phyloP scores from a whole-genome alignment of 2,888 invertebrate species.

The Xanthia togata region DNA sequence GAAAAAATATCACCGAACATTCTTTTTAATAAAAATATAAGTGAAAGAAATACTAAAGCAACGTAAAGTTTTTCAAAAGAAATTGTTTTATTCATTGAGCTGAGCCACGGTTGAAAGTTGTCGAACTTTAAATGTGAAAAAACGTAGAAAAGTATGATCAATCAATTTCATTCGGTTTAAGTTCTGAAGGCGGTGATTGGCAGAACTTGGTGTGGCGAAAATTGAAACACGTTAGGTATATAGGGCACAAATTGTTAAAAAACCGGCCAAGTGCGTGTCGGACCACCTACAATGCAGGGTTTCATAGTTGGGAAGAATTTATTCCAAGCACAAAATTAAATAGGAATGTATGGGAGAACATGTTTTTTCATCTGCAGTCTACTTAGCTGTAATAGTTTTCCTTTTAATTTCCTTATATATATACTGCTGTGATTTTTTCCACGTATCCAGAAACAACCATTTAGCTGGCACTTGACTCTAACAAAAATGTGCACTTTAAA shows the following conservation, averaged over 20 bases:
- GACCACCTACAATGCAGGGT: too few relatives aligned
- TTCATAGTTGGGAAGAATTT: too few relatives aligned
- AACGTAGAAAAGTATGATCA: slow-evolving; percentile 72
- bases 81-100: slow-evolving; percentile 75
- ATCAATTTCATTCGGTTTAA: slow-evolving; percentile 79
- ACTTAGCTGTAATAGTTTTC: too few relatives aligned
- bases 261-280: too few relatives aligned
- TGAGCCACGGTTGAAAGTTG: slow-evolving; percentile 60
- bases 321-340: too few relatives aligned
- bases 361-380: too few relatives aligned
- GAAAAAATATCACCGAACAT: slow-evolving; percentile 28
- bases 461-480: too few relatives aligned
- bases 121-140: slow-evolving; percentile 68
- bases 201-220: slow-evolving; percentile 22
- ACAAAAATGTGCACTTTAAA: too few relatives aligned
- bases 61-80: slow-evolving; percentile 57
- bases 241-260: slow-evolving; percentile 3
- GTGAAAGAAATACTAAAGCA: slow-evolving; percentile 55
- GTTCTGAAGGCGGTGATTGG: slow-evolving; percentile 58
- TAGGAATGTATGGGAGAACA: too few relatives aligned
- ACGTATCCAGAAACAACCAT: too few relatives aligned
- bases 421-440: too few relatives aligned
- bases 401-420: too few relatives aligned
- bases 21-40: slow-evolving; percentile 51
- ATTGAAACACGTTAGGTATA: slow-evolving; percentile 8